These are phyloP conservation scores for Eupithecia vulgata DNA, from an alignment of 2,888 invertebrate species.

Conservation along the genomic window DNA sequence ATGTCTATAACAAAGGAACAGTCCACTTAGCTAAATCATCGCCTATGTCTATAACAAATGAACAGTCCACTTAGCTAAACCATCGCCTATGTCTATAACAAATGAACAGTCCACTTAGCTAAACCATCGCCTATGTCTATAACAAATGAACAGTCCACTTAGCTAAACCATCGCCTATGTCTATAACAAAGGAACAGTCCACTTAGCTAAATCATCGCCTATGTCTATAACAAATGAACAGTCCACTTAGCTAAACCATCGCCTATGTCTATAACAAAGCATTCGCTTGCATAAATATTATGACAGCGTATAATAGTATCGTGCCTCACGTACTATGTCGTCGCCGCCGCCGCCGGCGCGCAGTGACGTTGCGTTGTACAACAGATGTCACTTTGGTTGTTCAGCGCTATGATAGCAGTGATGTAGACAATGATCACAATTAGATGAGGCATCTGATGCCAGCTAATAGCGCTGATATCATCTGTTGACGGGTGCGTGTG, in stretches of 20 bases:
- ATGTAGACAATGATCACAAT: conserved; percentile 22
- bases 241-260: background rate
- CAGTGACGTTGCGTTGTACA: background rate
- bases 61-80: background rate
- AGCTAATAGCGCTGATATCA: conserved; percentile 37
- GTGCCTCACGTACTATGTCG: background rate
- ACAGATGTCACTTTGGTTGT: background rate
- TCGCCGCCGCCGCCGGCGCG: too few relatives aligned
- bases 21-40: too few relatives aligned
- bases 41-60: too few relatives aligned
- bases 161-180: too few relatives aligned
- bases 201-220: too few relatives aligned
- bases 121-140: too few relatives aligned
- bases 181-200: background rate
- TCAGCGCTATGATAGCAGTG: background rate
- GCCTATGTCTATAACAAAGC: background rate
- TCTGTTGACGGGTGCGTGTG: conserved; percentile 27
- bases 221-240: too few relatives aligned
- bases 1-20: too few relatives aligned
- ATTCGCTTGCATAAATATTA: background rate
- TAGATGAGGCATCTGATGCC: conserved; percentile 30
- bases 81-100: too few relatives aligned
- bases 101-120: background rate
- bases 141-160: background rate
- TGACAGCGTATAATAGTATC: background rate